Evolutionary conservation across 2,113 vertebrate genomes (phyloP).

Genomic region (Platycercus adscitus): DNA sequence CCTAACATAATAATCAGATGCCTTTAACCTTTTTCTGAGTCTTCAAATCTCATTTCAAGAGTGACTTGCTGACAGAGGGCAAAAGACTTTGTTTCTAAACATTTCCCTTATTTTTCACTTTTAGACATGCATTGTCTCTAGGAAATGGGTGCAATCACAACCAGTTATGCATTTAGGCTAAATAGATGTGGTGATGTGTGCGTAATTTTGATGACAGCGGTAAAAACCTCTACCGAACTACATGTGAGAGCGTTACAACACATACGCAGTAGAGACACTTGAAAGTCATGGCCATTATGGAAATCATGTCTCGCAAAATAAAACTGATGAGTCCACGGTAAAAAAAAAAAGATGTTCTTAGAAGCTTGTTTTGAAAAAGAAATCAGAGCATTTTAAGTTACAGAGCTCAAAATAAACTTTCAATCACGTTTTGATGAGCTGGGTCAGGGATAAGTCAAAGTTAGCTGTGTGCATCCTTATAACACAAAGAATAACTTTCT

Average conservation of each 20-base stretch:
- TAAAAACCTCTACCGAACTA: slow-evolving; percentile 11
- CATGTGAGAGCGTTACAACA: background rate
- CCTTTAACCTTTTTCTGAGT: background rate
- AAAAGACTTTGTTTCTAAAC: background rate
- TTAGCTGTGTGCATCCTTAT: background rate
- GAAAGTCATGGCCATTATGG: slow-evolving; percentile 9
- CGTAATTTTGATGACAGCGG: slow-evolving; percentile 24
- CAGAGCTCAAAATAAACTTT: slow-evolving; percentile 7
- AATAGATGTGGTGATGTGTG: background rate
- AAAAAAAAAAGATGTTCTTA: background rate
- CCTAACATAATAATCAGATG: background rate
- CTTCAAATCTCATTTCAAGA: background rate
- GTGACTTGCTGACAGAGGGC: background rate
- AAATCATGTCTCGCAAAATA: background rate
- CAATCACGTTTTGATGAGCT: background rate
- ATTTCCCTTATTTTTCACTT: background rate
- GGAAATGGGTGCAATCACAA: slow-evolving; percentile 8
- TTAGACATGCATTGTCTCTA: background rate
- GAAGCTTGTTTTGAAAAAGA: background rate
- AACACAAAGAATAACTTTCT: background rate
- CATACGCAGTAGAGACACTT: background rate
- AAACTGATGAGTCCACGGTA: background rate
- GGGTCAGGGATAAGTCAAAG: background rate
- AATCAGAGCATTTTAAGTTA: background rate
- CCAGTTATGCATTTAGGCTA: slow-evolving; percentile 31